phyloP scores from a whole-genome alignment of 1,140 invertebrate species.

The Vanessa atalanta region DNA sequence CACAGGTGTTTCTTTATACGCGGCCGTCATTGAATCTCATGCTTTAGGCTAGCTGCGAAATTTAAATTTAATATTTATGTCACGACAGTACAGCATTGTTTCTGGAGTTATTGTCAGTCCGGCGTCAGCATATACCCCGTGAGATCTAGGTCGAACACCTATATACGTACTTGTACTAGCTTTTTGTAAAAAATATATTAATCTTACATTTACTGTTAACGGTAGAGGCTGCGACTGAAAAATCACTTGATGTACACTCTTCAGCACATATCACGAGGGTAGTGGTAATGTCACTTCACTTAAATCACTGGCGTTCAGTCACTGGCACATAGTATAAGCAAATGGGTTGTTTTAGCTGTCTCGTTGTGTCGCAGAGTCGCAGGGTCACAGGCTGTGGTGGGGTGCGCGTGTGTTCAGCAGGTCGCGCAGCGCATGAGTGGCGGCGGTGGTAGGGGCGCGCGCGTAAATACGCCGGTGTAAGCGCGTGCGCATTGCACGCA shows the following conservation, averaged over 20 bases:
- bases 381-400: slow-evolving; percentile 62
- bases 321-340: slow-evolving; percentile 67
- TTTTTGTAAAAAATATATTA: slow-evolving; percentile 38
- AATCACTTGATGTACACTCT: slow-evolving; percentile 53
- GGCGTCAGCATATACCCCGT: slow-evolving; percentile 50
- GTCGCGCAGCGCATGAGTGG: slow-evolving; percentile 76
- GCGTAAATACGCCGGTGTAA: slow-evolving; percentile 71
- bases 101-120: slow-evolving; percentile 52
- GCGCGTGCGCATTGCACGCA: slow-evolving; percentile 71
- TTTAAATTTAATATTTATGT: slow-evolving; percentile 62
- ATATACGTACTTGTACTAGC: not conserved
- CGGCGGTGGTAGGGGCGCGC: slow-evolving; percentile 72
- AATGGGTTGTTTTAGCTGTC: slow-evolving; percentile 16
- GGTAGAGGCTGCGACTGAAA: slow-evolving; percentile 72
- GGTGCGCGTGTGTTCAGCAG: slow-evolving; percentile 72
- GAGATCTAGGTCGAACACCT: slow-evolving; percentile 70
- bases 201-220: slow-evolving; percentile 74
- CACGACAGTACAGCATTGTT: slow-evolving; percentile 65
- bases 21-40: slow-evolving; percentile 65
- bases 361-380: slow-evolving; percentile 44
- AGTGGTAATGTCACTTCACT: slow-evolving; percentile 66
- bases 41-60: slow-evolving; percentile 47
- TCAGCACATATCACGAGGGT: slow-evolving; percentile 71
- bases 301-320: slow-evolving; percentile 57
- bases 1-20: slow-evolving; percentile 71